Base-by-base conservation (phyloP, 2,888 invertebrate genomes). In the Carcina quercana region DNA sequence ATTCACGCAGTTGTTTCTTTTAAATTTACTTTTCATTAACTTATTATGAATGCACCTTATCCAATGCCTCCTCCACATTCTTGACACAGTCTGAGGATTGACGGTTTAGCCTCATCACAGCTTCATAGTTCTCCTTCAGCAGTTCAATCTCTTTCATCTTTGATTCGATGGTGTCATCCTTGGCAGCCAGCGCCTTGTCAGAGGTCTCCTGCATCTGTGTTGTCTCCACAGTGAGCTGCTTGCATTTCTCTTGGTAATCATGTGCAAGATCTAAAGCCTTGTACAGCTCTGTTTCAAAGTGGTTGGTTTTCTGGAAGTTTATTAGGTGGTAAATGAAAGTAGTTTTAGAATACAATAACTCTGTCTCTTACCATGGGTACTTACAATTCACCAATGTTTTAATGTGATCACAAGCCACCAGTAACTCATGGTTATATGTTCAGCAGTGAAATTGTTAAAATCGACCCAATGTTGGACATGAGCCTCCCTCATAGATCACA, bases 181-280 rank as follows among this genome's bases (percentile, higher is more conserved):
- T 70, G n/a, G 43, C 47, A 1, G 41, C 38, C 1, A 61, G 12
- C 1, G 40, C 38, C 11, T 66, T 76, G 27, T 86, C 80, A 29
- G 85, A 55, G 28, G 78, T 72, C 2, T 61, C 59, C 40, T 72
- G 58, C 0, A 72, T 35, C 17, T 71, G 67, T 6, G 68, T 64
- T 33, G 86, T 74, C 37, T 89, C 87, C 1, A 54, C 40, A 32
- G 87, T 86, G 0, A 89, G 46, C 22, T 73, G 71, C 34, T 86
- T 86, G 37, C 86, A 85, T 61, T 90, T 91, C 13, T 89, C 88
- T 59, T 91, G 89, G 52, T 88, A 89, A 42, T 86, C 87, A 17
- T 89, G 88, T 0, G 89, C 91, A 21, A 92, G 59, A 47, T 89
- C 89, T 25, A 92, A 64, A 0, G 91, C 88, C 71, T 91, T 91